These are phyloP conservation scores for Gambusia holbrooki DNA, from an alignment of 2,113 vertebrate genomes.

Conservation along the genomic window DNA sequence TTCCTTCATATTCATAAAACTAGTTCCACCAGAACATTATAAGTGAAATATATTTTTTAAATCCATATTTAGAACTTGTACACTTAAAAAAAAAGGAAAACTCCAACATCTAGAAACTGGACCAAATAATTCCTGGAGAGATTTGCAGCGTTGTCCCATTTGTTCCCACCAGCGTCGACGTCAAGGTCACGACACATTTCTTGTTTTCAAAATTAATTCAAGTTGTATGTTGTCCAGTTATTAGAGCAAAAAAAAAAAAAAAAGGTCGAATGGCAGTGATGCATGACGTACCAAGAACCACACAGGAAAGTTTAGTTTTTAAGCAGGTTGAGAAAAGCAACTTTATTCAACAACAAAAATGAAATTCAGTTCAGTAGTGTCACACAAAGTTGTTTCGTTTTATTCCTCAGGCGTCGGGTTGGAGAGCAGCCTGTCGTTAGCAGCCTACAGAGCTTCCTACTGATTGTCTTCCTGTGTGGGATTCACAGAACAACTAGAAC, in stretches of 20 bases:
- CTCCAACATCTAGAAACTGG: no score
- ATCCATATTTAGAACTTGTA: no score
- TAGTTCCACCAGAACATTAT: no score
- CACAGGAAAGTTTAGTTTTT: not conserved
- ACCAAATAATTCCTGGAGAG: no score
- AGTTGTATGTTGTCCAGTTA: not conserved
- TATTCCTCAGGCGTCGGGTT: conserved; percentile 31
- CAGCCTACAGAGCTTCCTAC: conserved; percentile 32
- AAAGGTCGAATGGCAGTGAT: no score
- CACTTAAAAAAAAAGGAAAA: no score
- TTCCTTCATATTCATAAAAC: no score
- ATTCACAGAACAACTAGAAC: conserved; percentile 11
- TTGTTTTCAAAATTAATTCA: not conserved
- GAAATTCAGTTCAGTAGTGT: conserved; percentile 63
- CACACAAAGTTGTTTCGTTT: conserved; percentile 52
- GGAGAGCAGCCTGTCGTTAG: conserved; percentile 46
- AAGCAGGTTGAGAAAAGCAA: conserved; percentile 71
- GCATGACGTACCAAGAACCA: not conserved
- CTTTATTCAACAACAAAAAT: conserved; percentile 76
- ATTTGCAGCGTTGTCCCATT: no score
- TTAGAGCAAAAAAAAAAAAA: not conserved
- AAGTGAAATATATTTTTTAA: no score
- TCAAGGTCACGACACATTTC: no score
- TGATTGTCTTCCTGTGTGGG: conserved; percentile 70
- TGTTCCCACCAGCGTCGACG: no score